Percentiles rank a stretch among this genome's conserved stretches.
phyloP scores from a whole-genome alignment of 2,113 vertebrate genomes.

The Gobius niger region DNA sequence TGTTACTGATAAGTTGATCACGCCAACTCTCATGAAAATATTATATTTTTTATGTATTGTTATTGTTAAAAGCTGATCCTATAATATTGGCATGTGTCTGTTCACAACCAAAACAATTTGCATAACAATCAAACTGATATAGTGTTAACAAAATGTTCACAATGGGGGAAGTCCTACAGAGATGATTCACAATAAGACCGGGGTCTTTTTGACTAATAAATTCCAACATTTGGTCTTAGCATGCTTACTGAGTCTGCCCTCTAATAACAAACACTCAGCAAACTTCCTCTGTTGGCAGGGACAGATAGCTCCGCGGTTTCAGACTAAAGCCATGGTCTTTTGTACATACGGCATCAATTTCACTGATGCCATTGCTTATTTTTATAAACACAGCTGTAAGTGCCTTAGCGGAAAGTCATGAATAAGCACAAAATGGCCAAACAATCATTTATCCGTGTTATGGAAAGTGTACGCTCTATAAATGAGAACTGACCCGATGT shows the following conservation, averaged over 20 bases:
- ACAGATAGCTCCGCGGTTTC: constrained; percentile 13
- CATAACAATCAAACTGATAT: not conserved
- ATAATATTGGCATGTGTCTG: not conserved
- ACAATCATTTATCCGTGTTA: constrained; percentile 15
- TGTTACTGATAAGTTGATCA: too few species aligned
- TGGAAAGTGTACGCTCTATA: constrained; percentile 1
- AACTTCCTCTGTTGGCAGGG: constrained; percentile 15
- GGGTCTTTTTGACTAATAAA: constrained; percentile 18
- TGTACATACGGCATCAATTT: constrained; percentile 7
- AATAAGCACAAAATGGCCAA: constrained; percentile 34
- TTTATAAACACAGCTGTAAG: constrained; percentile 49
- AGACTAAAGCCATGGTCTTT: constrained; percentile 15
- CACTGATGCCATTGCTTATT: constrained; percentile 10
- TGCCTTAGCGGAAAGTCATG: constrained; percentile 13
- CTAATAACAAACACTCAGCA: constrained; percentile 17
- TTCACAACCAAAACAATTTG: not conserved
- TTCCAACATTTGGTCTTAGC: constrained; percentile 16
- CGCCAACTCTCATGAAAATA: not conserved
- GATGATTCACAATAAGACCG: constrained; percentile 12
- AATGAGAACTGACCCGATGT: constrained; percentile 28
- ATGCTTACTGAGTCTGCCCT: constrained; percentile 12
- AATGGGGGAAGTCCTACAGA: not conserved
- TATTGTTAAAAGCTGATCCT: not conserved
- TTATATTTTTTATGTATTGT: not conserved
- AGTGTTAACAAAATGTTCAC: not conserved